Base-by-base conservation (phyloP, 2,888 invertebrate species). In the Drosophila mayaguana region DNA sequence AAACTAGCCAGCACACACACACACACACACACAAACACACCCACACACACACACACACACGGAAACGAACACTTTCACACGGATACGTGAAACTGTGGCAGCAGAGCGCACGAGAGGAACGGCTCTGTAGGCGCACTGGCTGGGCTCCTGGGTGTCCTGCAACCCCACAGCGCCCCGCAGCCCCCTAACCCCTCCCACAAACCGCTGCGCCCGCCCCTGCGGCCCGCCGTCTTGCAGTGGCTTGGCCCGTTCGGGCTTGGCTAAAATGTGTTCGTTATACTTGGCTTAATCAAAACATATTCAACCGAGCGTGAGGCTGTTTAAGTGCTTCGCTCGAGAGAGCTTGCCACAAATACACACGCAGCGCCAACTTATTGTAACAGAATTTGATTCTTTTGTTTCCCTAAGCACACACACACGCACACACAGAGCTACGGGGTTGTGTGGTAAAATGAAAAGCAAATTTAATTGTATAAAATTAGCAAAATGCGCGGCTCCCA, bases 231-330 rank as follows among this genome's bases (percentile, higher is more conserved):
- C 20, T 32, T 54, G 22, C 7, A 36, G 45, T 34, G 40, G 57
- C 63, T 25, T 42, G 60, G 20, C 36, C 20, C 18, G 45, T 28
- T 28, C 42, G 12, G 57, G 61, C 64, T 18, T 25, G 56, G 57
- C 61, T 16, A 38, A 72, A 84, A 84, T 84, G 83, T 84, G 84
- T 85, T 84, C 84, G 82, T 85, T 85, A 84, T 84, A 85, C 85
- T 85, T 84, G 84, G 84, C 86, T 86, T 85, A 83, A 85, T 85
- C 86, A 86, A 85, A 85, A 85, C 86, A 85, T 86, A 84, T 86
- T 85, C 86, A 85, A 82, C 85, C 82, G 86, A 85, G 84, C 84
- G 86, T 82, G 80, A 85, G 75, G 86, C 84, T 84, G 84, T 85
- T 86, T 86, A 86, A 86, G 84, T 85, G 83, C 83, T 85, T 73